phyloP scores from a whole-genome alignment of 2,888 invertebrate genomes.

The Diadegma fenestrale region DNA sequence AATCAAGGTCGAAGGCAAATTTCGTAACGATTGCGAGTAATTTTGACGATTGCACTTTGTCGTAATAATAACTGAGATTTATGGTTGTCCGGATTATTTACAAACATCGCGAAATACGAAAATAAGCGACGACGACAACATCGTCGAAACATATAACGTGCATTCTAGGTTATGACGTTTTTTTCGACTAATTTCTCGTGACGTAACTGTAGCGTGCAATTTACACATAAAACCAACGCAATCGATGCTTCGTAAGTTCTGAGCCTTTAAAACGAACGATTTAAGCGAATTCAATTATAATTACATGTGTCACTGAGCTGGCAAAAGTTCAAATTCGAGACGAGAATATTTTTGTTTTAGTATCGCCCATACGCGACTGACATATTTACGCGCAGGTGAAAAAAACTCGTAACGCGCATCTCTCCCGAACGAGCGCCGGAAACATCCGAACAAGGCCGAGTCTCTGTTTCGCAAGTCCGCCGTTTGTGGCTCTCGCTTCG shows the following conservation, averaged over 20 bases:
- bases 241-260: constrained; percentile 3
- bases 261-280: constrained; percentile 1
- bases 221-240: background rate
- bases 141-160: constrained; percentile 7
- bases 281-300: constrained; percentile 59
- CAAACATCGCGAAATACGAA: constrained; percentile 60
- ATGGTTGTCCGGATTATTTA: constrained; percentile 56
- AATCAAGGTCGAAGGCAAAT: background rate
- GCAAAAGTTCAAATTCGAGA: constrained; percentile 57
- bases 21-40: background rate
- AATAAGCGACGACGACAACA: background rate
- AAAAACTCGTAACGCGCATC: constrained; percentile 14
- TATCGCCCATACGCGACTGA: constrained; percentile 72
- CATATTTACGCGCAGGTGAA: constrained; percentile 41
- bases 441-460: background rate
- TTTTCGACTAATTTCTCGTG: constrained; percentile 57
- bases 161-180: constrained; percentile 68
- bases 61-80: constrained; percentile 22
- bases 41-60: constrained; percentile 2
- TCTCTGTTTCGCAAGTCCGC: background rate
- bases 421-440: background rate
- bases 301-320: constrained; percentile 72
- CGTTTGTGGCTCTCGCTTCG: background rate
- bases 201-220: constrained; percentile 60
- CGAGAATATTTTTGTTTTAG: constrained; percentile 60